Base-by-base conservation (phyloP, 2,888 invertebrate genomes). In the Dasysyrphus tricinctus region DNA sequence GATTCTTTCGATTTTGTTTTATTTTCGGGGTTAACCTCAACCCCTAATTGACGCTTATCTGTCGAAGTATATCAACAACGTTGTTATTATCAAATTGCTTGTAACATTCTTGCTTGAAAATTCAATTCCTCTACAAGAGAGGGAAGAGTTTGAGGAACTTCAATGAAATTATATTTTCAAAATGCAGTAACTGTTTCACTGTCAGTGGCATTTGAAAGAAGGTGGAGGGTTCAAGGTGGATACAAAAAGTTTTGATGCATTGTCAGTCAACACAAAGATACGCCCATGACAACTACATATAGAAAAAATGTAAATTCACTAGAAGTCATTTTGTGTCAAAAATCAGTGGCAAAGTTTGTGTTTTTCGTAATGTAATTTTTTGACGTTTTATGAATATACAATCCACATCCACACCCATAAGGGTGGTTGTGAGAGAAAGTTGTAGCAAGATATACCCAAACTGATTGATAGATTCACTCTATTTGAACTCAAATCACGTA, bases 11-110 rank as follows among this genome's bases (percentile, higher is more conserved):
- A n/a, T 34, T 34, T 49, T 61, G 11, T 51, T 51, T 29, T 61
- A 39, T 54, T 67, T 14, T 42, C 19, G 12, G 42, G 57, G 70
- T 56, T 70, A 73, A 73, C 73, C 77, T 77, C 85, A 85, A 74
- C 77, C 85, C 81, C 42, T 82, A 82, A 78, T 86, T 86, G 78
- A 29, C 67, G 73, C 74, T 86, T 86, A 86, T 86, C 85, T 82
- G 78, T 70, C 74, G 70, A 77, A 70, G 57, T 51, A 56, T 73
- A 86, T 86, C 85, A 76, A 73, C 72, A 74, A 63, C 51, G 42
- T 63, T 49, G 76, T 80, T 77, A 73, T 74, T 69, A 74, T 42
- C 12, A 47, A 61, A 69, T 61, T 63, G 78, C 69, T 51, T 73
- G 69, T 74, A 75, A 61, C 37, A 70, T 81, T 44, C 42, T 56